Percentiles rank a stretch among this genome's conserved stretches.
phyloP scores from a whole-genome alignment of 2,888 invertebrate genomes.

The Himalopsyche kuldschensis region DNA sequence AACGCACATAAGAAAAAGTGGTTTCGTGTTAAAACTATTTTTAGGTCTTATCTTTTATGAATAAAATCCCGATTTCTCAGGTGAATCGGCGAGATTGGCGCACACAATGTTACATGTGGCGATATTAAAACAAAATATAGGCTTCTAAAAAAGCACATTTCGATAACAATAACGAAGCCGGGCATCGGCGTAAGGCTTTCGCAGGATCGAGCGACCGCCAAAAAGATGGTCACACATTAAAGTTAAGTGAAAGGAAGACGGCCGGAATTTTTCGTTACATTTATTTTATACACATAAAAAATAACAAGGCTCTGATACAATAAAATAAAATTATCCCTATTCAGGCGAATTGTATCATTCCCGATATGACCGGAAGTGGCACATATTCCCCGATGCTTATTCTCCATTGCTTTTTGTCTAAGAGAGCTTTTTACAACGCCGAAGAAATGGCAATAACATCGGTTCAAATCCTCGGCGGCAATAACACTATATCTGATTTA shows the following conservation, averaged over 20 bases:
- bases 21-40: too few species aligned
- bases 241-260: constrained; percentile 1
- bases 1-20: too few species aligned
- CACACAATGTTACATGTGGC: neutral
- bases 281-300: constrained; percentile 31
- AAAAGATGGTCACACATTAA: constrained; percentile 11
- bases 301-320: constrained; percentile 31
- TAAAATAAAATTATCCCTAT: constrained; percentile 26
- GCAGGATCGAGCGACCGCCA: constrained; percentile 17
- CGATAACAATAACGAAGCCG: constrained; percentile 33
- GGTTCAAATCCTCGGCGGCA: neutral
- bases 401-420: neutral
- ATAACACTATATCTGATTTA: neutral
- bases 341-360: constrained; percentile 1
- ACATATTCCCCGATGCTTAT: neutral
- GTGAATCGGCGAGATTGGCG: too few species aligned
- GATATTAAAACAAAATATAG: neutral
- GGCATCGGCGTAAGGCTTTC: constrained; percentile 22
- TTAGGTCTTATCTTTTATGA: neutral
- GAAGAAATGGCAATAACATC: neutral
- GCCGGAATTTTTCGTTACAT: constrained; percentile 19
- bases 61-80: neutral
- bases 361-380: neutral
- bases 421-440: neutral
- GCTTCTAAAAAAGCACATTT: neutral